Base-by-base conservation (phyloP, 2,888 invertebrate species). In the Limnephilus rhombicus region DNA sequence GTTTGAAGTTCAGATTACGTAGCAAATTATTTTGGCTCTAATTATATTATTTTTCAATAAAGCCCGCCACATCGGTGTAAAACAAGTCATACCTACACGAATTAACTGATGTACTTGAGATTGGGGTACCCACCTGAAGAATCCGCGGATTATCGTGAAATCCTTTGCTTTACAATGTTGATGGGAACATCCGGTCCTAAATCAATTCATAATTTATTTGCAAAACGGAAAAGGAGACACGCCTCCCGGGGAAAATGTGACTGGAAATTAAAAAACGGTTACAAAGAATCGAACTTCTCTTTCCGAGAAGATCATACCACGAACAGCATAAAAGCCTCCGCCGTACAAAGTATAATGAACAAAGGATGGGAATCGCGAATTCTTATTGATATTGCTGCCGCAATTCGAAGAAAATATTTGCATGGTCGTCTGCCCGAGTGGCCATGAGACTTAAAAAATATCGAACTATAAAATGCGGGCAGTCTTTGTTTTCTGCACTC, bases 381-480 rank as follows among this genome's bases (percentile, higher is more conserved):
- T 34, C 90, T 91, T 91, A 92, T 90, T 92, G 90, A 90, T 90
- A 90, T 90, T 90, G 37, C 88, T 81, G 92, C 80, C 89, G 90
- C 81, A 82, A 87, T 92, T 89, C 91, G 80, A 91, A 89, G 91
- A 85, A 88, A 91, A 80, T 89, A 92, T 92, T 92, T 91, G 89
- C 91, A 92, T 89, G 89, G 90, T 87, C 90, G 92, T 91, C 92
- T 90, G 80, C 85, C 90, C 81, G 82, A n/a, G 85, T 89, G 92
- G 81, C 92, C 92, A 85, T 90, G 92, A 92, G 88, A 88, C 90
- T n/a, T n/a, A 41, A 81, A 90, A 83, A 31, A 68, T 80, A 80
- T 37, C 83, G 85, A 15, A 81, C 53, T 89, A 80, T 45, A 80
- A 37, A 89, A 68, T 81, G 81, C 81, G 81, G 89, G 29, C 80